Percentiles rank a stretch among this genome's conserved stretches.
Evolutionary conservation across 2,888 invertebrate genomes (phyloP).

Genomic region (Bellardia bayeri): DNA sequence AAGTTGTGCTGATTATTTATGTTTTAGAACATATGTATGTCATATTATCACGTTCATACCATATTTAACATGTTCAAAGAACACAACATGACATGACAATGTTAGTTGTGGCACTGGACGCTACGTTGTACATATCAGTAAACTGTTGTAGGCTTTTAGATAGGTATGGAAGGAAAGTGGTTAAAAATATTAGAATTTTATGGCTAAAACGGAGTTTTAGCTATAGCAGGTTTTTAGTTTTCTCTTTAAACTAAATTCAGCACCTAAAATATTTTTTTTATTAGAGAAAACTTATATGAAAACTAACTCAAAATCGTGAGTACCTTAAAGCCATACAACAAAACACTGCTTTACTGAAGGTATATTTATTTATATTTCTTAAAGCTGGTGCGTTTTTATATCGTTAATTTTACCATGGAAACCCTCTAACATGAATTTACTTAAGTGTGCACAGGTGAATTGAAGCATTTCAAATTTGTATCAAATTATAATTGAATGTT

Average conservation of each 20-base stretch:
- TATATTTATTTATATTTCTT: slow-evolving; percentile 3
- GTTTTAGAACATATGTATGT: too few species aligned
- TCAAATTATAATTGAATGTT: slow-evolving; percentile 67
- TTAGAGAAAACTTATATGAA: slow-evolving; percentile 20
- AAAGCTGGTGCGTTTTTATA: neutral
- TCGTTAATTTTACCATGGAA: slow-evolving; percentile 40
- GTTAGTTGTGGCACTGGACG: too few species aligned
- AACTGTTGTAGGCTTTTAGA: too few species aligned
- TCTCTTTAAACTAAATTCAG: neutral
- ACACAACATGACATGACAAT: too few species aligned
- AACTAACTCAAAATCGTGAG: slow-evolving; percentile 50
- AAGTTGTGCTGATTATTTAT: too few species aligned
- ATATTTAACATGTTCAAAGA: too few species aligned
- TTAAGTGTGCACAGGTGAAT: slow-evolving; percentile 67
- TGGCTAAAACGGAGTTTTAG: too few species aligned
- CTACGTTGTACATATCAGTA: too few species aligned
- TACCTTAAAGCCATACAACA: slow-evolving; percentile 38
- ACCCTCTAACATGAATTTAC: slow-evolving; percentile 60
- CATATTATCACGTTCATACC: too few species aligned
- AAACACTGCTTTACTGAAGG: slow-evolving; percentile 15
- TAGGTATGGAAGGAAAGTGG: too few species aligned
- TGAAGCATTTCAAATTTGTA: slow-evolving; percentile 69
- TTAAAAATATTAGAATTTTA: too few species aligned
- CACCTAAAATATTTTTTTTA: slow-evolving; percentile 12
- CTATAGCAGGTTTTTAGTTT: neutral